Percentiles rank a stretch among this genome's conserved stretches.
These are phyloP conservation scores for Botia almorhae DNA, from an alignment of 2,797 vertebrate species.

Conservation along the genomic window DNA sequence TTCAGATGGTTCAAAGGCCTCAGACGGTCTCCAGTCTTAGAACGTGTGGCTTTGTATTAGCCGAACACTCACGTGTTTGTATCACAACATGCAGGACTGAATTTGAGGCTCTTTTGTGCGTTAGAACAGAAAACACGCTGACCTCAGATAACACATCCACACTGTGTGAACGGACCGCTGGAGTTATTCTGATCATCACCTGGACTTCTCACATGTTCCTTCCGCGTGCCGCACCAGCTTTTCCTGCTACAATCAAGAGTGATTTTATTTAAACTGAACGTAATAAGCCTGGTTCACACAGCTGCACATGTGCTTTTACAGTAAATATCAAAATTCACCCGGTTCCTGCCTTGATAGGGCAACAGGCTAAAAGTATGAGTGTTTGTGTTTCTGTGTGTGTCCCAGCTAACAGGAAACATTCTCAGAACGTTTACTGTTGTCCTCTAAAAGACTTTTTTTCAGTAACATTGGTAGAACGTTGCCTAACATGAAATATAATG, in stretches of 20 bases:
- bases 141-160: too few species aligned
- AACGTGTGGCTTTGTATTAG: background rate
- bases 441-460: too few species aligned
- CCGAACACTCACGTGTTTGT: background rate
- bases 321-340: background rate
- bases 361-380: background rate
- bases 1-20: background rate
- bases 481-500: too few species aligned
- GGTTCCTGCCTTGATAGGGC: background rate
- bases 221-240: background rate
- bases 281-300: background rate
- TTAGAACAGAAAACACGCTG: too few species aligned
- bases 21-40: too few species aligned
- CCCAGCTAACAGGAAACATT: too few species aligned
- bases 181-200: background rate
- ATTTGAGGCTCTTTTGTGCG: too few species aligned
- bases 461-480: too few species aligned
- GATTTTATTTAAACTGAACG: too few species aligned
- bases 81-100: too few species aligned
- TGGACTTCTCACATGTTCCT: background rate
- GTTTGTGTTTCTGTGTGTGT: slow-evolving; percentile 29
- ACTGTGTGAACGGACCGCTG: too few species aligned
- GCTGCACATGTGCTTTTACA: background rate
- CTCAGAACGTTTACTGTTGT: too few species aligned
- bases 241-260: background rate